phyloP scores from a whole-genome alignment of 2,113 vertebrate species.

The Cricetomys ansorgei region DNA sequence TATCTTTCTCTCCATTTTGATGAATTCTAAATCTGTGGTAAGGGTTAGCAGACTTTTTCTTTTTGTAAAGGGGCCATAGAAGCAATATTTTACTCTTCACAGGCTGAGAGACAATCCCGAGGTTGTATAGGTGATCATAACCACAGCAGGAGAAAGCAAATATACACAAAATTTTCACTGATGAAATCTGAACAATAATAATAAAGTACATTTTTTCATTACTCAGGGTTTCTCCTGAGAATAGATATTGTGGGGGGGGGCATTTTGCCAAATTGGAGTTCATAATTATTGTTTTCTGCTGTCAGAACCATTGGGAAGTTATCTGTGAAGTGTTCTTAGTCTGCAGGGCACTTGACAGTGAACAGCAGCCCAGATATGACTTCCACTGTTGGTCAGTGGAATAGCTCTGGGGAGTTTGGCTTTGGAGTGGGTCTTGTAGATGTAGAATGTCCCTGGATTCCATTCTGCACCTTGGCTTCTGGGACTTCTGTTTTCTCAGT shows the following conservation, averaged over 20 bases:
- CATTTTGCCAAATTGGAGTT: constrained; percentile 14
- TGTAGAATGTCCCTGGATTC: not conserved
- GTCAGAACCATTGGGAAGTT: constrained; percentile 6
- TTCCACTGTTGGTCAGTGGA: not conserved
- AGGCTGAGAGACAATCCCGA: constrained; percentile 34
- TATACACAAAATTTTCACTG: not conserved
- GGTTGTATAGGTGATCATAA: constrained; percentile 37
- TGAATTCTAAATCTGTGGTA: constrained; percentile 1
- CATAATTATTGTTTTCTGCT: constrained; percentile 19
- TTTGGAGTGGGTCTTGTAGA: not conserved
- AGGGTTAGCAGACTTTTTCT: not conserved
- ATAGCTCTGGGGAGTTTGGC: not conserved
- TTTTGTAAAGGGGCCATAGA: constrained; percentile 31
- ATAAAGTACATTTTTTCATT: not conserved
- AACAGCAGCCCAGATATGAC: not conserved
- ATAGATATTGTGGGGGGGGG: not conserved
- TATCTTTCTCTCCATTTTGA: not conserved
- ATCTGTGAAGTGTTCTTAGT: not conserved
- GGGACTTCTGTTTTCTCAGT: not conserved
- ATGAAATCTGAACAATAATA: constrained; percentile 33
- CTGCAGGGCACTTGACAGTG: not conserved
- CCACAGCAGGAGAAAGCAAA: constrained; percentile 40
- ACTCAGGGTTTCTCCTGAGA: not conserved
- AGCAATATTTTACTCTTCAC: constrained; percentile 57
- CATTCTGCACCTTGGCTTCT: not conserved